Conservation (phyloP, 2,797 vertebrate species). For the Hydrolagus colliei region DNA sequence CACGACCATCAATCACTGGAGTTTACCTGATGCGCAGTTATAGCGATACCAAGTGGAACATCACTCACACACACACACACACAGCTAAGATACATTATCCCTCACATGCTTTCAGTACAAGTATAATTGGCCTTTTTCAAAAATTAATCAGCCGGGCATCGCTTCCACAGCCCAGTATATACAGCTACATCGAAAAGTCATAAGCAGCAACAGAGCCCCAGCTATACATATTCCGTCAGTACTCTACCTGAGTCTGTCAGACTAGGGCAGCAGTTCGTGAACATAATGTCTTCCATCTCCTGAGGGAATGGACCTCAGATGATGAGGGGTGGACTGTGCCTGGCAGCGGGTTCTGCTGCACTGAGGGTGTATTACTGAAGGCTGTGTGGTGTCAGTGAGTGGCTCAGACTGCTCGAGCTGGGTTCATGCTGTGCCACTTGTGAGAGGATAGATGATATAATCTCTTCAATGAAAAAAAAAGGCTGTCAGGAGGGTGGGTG, state of each 20-base stretch:
- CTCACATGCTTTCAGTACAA: not conserved
- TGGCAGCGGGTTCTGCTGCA: not conserved
- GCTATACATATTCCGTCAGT: not conserved
- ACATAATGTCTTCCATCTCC: slow-evolving; percentile 1
- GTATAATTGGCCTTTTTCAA: not conserved
- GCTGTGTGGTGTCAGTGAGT: not conserved
- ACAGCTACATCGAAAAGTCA: not conserved
- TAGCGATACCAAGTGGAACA: not conserved
- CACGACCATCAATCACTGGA: not conserved
- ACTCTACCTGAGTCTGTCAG: not conserved
- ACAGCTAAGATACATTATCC: too few relatives aligned
- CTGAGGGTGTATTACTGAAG: not conserved
- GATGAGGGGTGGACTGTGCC: not conserved
- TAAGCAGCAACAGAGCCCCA: not conserved
- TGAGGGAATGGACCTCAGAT: not conserved
- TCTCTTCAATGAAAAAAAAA: not conserved
- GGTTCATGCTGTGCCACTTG: not conserved
- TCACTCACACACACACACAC: not conserved
- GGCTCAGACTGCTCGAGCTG: not conserved
- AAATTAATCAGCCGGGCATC: not conserved
- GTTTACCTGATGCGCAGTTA: not conserved
- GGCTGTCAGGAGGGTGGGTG: not conserved
- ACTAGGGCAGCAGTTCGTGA: not conserved
- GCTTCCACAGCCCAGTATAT: not conserved
- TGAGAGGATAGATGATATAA: not conserved